Base-by-base conservation (phyloP, 2,888 invertebrate genomes). In the Lithophane socia region DNA sequence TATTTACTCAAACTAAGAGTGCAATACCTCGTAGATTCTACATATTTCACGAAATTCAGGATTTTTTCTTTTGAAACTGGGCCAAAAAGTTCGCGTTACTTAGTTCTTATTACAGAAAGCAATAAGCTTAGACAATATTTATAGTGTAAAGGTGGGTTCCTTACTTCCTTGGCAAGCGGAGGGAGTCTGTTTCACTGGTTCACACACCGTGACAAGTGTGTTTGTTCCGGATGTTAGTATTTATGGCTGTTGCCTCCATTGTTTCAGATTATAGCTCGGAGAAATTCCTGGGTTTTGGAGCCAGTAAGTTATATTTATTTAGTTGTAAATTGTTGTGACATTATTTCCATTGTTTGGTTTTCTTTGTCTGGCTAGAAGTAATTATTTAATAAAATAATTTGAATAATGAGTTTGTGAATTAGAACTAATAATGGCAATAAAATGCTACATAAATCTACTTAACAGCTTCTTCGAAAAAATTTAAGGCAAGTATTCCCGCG, bases 171-270 rank as follows among this genome's bases (percentile, higher is more conserved):
- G 87, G 87, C 87, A 84, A 75, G 67, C 70, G 58, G 71, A 73
- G 79, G 63, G 73, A 76, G 79, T 72, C 74, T 82, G 73, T 77
- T 72, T 65, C 66, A 71, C 69, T 75, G 83, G 76, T 72, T 69
- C 78, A 77, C 83, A 80, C 47, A 73, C 82, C 78, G 80, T 80
- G 87, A 89, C 83, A 83, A 84, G 87, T 88, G 84, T 84, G 89
- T 87, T 86, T 84, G 87, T 87, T 86, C 79, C 85, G 86, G 84
- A 85, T 86, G 83, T 80, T 82, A 58, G 83, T 88, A 87, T 86
- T 88, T 89, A 87, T 84, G 85, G 78, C 72, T 67, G 76, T 77
- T 74, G 77, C 80, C 70, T 68, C 81, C 75, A 71, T 75, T 79
- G 79, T 84, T 79, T 75, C 82, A 77, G 75, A 80, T 71, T 71